Conservation (phyloP, 2,797 vertebrate species). For the Eospalax fontanierii region DNA sequence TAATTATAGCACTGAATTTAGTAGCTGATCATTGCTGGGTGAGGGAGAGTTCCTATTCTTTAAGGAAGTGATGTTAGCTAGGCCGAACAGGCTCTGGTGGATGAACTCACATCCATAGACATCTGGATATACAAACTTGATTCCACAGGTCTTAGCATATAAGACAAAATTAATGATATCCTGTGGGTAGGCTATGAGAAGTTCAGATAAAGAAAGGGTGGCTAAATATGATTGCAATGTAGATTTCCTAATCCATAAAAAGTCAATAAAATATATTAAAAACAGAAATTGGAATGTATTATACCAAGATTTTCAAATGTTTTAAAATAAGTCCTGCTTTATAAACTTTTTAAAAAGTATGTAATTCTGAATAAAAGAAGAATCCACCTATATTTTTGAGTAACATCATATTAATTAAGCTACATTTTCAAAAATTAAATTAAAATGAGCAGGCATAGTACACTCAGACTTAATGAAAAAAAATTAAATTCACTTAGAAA, state of each 20-base stretch:
- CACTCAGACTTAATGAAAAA: not conserved
- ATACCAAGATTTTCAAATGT: constrained; percentile 58
- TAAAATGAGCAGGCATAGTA: not conserved
- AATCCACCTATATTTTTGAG: constrained; percentile 57
- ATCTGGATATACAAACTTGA: no score
- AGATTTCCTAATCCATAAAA: no score
- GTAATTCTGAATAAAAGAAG: constrained; percentile 68
- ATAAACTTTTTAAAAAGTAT: constrained; percentile 61
- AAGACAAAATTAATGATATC: no score
- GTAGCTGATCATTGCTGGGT: not conserved
- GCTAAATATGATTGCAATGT: no score
- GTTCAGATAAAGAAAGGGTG: no score
- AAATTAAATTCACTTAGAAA: not conserved
- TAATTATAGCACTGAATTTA: not conserved
- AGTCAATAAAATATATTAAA: no score
- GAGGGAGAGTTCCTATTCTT: no score
- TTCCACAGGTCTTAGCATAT: no score
- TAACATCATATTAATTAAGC: constrained; percentile 47
- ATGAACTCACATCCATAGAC: no score
- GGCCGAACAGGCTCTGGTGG: no score
- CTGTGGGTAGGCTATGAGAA: no score
- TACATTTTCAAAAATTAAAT: constrained; percentile 63
- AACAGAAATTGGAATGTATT: not conserved
- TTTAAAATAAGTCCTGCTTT: constrained; percentile 3
- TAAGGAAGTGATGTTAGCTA: no score